Evolutionary conservation across 92 coral and sea anemone species (phyloP), one percentile per base, ranked within the genome.

Genomic region (Meandrina meandrites): DNA sequence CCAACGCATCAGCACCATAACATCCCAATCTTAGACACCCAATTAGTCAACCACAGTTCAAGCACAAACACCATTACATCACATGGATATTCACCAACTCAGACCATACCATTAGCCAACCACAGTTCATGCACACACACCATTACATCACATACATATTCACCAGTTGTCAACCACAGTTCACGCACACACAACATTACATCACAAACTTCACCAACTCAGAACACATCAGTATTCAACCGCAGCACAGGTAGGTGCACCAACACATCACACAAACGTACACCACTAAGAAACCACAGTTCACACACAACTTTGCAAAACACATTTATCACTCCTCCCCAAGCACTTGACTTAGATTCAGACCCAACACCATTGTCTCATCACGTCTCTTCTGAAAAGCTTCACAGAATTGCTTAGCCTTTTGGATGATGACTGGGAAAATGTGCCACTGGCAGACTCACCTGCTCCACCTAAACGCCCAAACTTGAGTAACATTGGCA

Each of bases 41-140:
- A 32, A 16, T 75, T 75, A 75, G 79, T 75, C 79, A 75, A 75
- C 79, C 79, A 75, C 79, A 75, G 79, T 75, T 45, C 35, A 75
- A n/a, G 31, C 79, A 75, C 53, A 75, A 67, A 67, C 72, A 67
- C 72, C 12, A n/a, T 67, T 30, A 75, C 79, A 19, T 37, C 54
- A 50, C 62, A 47, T 77, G 13, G 22, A 51, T 77, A 50, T 27
- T 10, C 81, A 16, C 36, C 62, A 77, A 48, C 64, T n/a, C 81
- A n/a, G 5, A 77, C 34, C 81, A 77, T 64, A 77, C 81, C 81
- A 77, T 50, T 50, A 28, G 18, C 14, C 31, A 47, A 77, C 62
- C 12, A n/a, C 71, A 66, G 71, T 66, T 45, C 42, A 77, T 21
- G 19, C 60, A 47, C 31, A 77, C 24, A 51, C 81, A 53, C 81